A percentile compares a stretch with the other conserved stretches of the same genome.
Conservation (phyloP, 2,113 vertebrate species). For the Brevimyrus niger region DNA sequence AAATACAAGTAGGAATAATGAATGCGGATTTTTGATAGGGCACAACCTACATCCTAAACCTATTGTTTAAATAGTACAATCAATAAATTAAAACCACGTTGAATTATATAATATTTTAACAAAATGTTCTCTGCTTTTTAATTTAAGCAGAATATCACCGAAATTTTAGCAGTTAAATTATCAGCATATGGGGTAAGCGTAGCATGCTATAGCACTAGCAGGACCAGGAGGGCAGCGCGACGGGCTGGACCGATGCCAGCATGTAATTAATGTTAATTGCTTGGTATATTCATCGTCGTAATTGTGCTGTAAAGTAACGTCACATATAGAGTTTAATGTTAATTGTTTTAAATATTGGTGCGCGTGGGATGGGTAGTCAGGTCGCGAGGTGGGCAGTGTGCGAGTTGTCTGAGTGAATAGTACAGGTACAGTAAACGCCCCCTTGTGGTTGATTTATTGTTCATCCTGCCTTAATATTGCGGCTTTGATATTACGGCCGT, state of each 20-base stretch:
- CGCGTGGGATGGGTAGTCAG: not conserved
- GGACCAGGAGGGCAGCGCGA: not conserved
- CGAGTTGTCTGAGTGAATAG: not conserved
- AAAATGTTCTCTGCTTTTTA: not conserved
- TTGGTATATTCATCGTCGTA: not conserved
- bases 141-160: not conserved
- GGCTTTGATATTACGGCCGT: not conserved
- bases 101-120: not conserved
- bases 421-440: not conserved
- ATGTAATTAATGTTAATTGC: not conserved
- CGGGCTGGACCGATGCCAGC: not conserved
- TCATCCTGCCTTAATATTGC: not conserved
- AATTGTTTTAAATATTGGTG: not conserved
- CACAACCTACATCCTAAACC: not conserved
- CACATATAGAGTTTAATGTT: not conserved
- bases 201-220: not conserved
- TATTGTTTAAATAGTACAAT: not conserved
- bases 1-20: not conserved
- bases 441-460: not conserved
- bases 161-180: not conserved
- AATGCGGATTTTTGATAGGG: not conserved
- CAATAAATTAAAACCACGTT: not conserved
- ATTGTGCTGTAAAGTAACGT: not conserved
- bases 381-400: not conserved
- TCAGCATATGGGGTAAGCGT: not conserved